Evolutionary conservation across 2,797 vertebrate species (phyloP).

Genomic region (Gastrophryne carolinensis): DNA sequence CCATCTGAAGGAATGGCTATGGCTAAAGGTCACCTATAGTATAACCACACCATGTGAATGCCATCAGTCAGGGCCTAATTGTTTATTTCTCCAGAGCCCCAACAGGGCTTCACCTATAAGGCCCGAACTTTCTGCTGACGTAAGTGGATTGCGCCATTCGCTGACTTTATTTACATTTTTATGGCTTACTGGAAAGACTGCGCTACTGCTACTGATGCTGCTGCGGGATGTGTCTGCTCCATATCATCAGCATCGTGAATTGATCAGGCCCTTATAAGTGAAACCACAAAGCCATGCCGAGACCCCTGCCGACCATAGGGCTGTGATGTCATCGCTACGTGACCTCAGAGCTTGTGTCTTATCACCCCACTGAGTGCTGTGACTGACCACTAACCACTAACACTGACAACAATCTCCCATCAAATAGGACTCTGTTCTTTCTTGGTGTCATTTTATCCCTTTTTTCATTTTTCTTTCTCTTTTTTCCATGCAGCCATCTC

Average conservation of each 20-base stretch:
- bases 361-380: not conserved
- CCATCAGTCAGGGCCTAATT: not conserved
- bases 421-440: no score
- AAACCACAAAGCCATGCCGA: constrained; percentile 2
- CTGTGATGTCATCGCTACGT: not conserved
- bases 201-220: no score
- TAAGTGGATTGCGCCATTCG: not conserved
- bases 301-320: not conserved
- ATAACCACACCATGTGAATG: not conserved
- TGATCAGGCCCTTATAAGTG: constrained; percentile 20
- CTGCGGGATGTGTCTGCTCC: not conserved
- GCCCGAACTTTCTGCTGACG: not conserved
- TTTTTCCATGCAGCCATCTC: not conserved
- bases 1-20: no score
- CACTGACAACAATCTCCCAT: no score
- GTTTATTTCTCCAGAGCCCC: not conserved
- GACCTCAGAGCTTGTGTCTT: not conserved
- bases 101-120: not conserved
- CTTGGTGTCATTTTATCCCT: not conserved
- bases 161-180: constrained; percentile 14
- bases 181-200: constrained; percentile 25
- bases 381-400: constrained; percentile 23
- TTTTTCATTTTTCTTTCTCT: not conserved
- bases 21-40: no score
- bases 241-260: constrained; percentile 37